These are phyloP conservation scores for Callipepla californica DNA, from an alignment of 2,113 vertebrate genomes.

Conservation along the genomic window DNA sequence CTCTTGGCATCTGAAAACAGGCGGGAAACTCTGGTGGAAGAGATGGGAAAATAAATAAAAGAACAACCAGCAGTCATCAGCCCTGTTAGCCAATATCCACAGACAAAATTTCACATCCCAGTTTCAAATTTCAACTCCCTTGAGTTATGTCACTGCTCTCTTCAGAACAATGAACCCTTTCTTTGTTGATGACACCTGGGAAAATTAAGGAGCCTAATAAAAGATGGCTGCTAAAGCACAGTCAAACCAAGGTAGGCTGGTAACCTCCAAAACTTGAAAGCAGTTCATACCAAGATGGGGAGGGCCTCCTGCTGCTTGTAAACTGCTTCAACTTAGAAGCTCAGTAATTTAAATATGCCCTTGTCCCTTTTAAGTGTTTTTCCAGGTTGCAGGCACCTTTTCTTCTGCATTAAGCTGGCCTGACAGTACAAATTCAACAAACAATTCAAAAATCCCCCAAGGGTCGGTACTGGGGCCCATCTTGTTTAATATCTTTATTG, in stretches of 20 bases:
- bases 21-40: conserved; percentile 88
- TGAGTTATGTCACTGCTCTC: background rate
- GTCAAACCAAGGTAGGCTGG: background rate
- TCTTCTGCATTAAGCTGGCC: background rate
- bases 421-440: background rate
- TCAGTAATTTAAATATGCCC: background rate
- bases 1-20: conserved; percentile 92
- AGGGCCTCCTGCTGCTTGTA: background rate
- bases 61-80: background rate
- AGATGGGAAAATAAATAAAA: background rate
- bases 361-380: background rate
- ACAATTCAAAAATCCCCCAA: too few species aligned
- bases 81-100: background rate
- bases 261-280: background rate
- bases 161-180: background rate
- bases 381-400: background rate
- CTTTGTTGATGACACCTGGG: background rate
- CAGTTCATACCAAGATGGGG: background rate
- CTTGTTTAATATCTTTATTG: too few species aligned
- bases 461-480: too few species aligned
- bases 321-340: background rate
- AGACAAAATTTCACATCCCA: background rate
- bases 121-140: background rate
- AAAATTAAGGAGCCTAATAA: background rate
- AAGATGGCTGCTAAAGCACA: background rate